Conservation (phyloP, 1,140 invertebrate species). For the Bradynema listronoti region DNA sequence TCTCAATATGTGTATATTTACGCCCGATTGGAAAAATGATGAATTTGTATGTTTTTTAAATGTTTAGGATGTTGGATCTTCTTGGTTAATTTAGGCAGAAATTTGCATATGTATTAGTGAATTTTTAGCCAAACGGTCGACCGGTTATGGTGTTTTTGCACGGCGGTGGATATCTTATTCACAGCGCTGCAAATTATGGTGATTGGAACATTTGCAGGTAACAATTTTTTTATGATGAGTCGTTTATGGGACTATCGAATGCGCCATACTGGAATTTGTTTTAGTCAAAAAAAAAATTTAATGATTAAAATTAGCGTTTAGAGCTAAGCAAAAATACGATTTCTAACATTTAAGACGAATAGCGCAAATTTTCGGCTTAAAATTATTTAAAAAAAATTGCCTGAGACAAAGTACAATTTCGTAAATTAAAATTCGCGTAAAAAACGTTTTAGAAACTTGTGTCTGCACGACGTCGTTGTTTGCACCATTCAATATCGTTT, state of each 20-base stretch:
- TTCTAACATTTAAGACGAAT: background rate
- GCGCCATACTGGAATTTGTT: too few relatives aligned
- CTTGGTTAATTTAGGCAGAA: background rate
- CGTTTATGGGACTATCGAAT: too few relatives aligned
- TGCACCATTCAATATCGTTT: conserved; percentile 92
- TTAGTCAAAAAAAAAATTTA: too few relatives aligned
- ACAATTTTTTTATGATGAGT: background rate
- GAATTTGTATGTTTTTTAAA: conserved; percentile 16
- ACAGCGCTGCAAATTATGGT: conserved; percentile 36
- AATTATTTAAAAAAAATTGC: conserved; percentile 16
- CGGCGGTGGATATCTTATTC: conserved; percentile 31
- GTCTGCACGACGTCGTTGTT: conserved; percentile 80
- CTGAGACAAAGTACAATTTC: too few relatives aligned
- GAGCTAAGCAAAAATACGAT: too few relatives aligned
- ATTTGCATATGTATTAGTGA: conserved; percentile 6
- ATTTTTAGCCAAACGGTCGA: conserved; percentile 24
- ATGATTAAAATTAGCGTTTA: too few relatives aligned
- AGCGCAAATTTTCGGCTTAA: background rate
- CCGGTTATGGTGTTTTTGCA: conserved; percentile 39
- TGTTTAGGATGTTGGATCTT: conserved; percentile 4
- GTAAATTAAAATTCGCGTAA: background rate
- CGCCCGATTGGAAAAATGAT: conserved; percentile 26
- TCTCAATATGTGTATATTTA: conserved; percentile 26
- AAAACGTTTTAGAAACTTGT: conserved; percentile 25
- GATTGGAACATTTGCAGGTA: conserved; percentile 40